Conservation (phyloP, 2,797 vertebrate genomes). For the Ctenochaetus hawaiiensis region DNA sequence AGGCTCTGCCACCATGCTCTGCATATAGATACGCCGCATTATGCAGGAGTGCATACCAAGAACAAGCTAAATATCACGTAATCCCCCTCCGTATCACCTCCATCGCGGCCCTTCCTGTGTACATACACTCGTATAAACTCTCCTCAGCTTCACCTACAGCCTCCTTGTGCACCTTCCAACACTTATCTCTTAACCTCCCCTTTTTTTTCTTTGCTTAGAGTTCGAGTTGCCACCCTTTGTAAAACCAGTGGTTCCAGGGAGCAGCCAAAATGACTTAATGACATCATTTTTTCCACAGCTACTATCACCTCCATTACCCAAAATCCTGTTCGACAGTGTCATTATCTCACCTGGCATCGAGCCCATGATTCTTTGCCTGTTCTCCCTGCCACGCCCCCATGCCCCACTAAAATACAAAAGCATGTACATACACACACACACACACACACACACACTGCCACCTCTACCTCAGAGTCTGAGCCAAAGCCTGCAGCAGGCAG, state of each 20-base stretch:
- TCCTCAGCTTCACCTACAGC: slow-evolving; percentile 35
- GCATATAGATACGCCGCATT: slow-evolving; percentile 54
- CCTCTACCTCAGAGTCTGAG: slow-evolving; percentile 50
- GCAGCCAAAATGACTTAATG: slow-evolving; percentile 49
- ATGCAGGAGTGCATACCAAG: slow-evolving; percentile 54
- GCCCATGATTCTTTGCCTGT: slow-evolving; percentile 63
- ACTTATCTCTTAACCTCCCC: slow-evolving; percentile 39
- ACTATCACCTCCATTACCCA: slow-evolving; percentile 74
- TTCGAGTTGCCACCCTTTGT: slow-evolving; percentile 51
- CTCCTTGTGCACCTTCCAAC: slow-evolving; percentile 27
- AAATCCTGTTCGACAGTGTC: slow-evolving; percentile 65
- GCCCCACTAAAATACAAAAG: slow-evolving; percentile 46
- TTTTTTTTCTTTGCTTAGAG: slow-evolving; percentile 20
- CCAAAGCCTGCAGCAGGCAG: slow-evolving; percentile 58
- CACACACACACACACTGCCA: slow-evolving; percentile 33
- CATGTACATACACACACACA: slow-evolving; percentile 9
- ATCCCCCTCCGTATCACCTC: slow-evolving; percentile 40
- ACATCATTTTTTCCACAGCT: slow-evolving; percentile 80
- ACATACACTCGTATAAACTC: slow-evolving; percentile 60
- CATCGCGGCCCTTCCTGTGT: slow-evolving; percentile 38
- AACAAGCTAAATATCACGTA: slow-evolving; percentile 56
- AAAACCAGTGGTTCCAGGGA: slow-evolving; percentile 33
- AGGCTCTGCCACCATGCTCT: slow-evolving; percentile 45
- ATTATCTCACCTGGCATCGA: slow-evolving; percentile 79
- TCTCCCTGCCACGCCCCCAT: slow-evolving; percentile 36